Conservation (phyloP, 2,113 vertebrate species). For the Porphyrio hochstetteri region DNA sequence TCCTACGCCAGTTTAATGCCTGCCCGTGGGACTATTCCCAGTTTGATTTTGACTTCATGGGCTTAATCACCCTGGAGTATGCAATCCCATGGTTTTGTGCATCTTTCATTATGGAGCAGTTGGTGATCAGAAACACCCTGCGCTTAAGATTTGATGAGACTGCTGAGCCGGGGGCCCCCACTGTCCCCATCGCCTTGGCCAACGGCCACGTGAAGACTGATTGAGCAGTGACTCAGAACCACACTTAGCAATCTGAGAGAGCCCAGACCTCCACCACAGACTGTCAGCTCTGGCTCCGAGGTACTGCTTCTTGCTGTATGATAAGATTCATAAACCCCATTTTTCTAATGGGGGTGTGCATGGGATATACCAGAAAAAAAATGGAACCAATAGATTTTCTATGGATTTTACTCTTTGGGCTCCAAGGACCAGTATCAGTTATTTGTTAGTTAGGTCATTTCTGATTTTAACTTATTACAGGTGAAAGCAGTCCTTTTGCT, state of each 20-base stretch:
- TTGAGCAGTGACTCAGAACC: slow-evolving; percentile 68
- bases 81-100: slow-evolving; percentile 97
- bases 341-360: slow-evolving; percentile 64
- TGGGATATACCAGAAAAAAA: slow-evolving; percentile 67
- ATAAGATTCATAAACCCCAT: slow-evolving; percentile 64
- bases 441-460: slow-evolving; percentile 66
- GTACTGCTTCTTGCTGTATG: slow-evolving; percentile 63
- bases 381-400: slow-evolving; percentile 68
- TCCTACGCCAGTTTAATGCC: slow-evolving; percentile 93
- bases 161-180: slow-evolving; percentile 77
- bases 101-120: slow-evolving; percentile 91
- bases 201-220: slow-evolving; percentile 91
- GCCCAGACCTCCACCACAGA: not conserved
- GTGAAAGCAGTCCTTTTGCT: slow-evolving; percentile 63
- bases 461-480: slow-evolving; percentile 71
- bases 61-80: slow-evolving; percentile 95
- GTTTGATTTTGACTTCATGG: slow-evolving; percentile 98
- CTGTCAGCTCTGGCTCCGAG: slow-evolving; percentile 44
- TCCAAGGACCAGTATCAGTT: slow-evolving; percentile 67
- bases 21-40: slow-evolving; percentile 98
- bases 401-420: slow-evolving; percentile 67
- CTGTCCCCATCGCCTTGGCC: slow-evolving; percentile 61
- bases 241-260: slow-evolving; percentile 16
- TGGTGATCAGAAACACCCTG: slow-evolving; percentile 94
- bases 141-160: slow-evolving; percentile 89